Evolutionary conservation across 1,140 invertebrate genomes (phyloP), one percentile per base, ranked within the genome.

Genomic region (Teleopsis dalmanni): DNA sequence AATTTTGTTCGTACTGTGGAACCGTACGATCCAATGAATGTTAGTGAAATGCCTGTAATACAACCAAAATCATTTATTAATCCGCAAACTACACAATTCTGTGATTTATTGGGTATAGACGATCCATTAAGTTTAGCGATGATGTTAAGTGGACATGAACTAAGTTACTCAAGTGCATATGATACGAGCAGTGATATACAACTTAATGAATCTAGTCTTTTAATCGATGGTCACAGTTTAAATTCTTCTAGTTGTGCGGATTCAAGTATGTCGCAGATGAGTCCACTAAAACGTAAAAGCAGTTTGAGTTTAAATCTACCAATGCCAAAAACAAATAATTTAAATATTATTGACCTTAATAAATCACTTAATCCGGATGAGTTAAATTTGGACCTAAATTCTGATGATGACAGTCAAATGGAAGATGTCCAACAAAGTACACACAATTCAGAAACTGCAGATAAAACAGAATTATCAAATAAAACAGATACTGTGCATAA

Each of bases 71-170:
- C 81, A 1, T 69, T 78, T 48, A 61, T 81, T 11, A 96, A 96
- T 74, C 79, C 84, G 14, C 93, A 96, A 70, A 94, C 90, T 6
- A 78, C 76, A 7, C 61, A 77, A 33, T 81, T 97, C 44, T 96
- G 92, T 74, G 76, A 84, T n/a, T 82, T 75, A 62, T 70, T 97
- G 14, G 77, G 79, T 7, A 78, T 94, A 11, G 81, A 83, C 52
- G 88, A 94, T 76, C 88, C 91, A 3, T 62, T 81, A 6, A 71
- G 67, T 16, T 60, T 83, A 23, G 65, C 76, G 5, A 47, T 76
- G 51, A 56, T 76, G 5, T 61, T 69, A 34, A 58, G 59, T 25
- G 65, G 72, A 19, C 59, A 57, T 9, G 53, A 60, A 22, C 50
- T 65, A 21, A 61, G 57, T 16, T 31, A 55, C 40, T 49, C 54